These are phyloP conservation scores for Chelmon rostratus DNA, from an alignment of 2,797 vertebrate genomes.

Conservation along the genomic window DNA sequence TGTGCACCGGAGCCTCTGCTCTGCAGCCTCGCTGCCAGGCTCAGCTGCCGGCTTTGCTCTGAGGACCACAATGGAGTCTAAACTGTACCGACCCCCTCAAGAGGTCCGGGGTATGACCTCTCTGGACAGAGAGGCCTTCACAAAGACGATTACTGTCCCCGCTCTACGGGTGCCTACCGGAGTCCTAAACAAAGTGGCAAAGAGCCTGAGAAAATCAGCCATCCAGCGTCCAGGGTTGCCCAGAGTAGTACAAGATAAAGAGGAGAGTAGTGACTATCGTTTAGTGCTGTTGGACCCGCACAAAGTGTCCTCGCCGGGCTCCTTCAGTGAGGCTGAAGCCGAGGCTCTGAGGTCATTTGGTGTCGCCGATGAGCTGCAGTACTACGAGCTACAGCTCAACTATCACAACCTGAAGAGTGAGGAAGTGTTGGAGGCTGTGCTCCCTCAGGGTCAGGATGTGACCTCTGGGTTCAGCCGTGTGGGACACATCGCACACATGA, in stretches of 20 bases:
- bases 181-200: slow-evolving; percentile 85
- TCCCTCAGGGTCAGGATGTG: slow-evolving; percentile 94
- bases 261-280: slow-evolving; percentile 71
- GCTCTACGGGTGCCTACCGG: slow-evolving; percentile 89
- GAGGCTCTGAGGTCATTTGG: slow-evolving; percentile 84
- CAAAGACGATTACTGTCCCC: slow-evolving; percentile 89
- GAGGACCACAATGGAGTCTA: slow-evolving; percentile 77
- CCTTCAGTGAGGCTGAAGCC: slow-evolving; percentile 86
- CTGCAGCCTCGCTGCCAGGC: slow-evolving; percentile 11
- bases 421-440: slow-evolving; percentile 94
- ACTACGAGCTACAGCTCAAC: slow-evolving; percentile 87
- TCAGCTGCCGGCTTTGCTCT: slow-evolving; percentile 25
- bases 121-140: slow-evolving; percentile 92
- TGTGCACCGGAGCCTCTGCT: slow-evolving; percentile 4
- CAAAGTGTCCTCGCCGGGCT: slow-evolving; percentile 79
- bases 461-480: slow-evolving; percentile 94
- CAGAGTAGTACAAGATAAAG: slow-evolving; percentile 88
- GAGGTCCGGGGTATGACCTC: slow-evolving; percentile 92
- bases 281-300: slow-evolving; percentile 92
- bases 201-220: slow-evolving; percentile 87
- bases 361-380: slow-evolving; percentile 84
- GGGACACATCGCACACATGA: slow-evolving; percentile 97
- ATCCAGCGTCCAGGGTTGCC: slow-evolving; percentile 91
- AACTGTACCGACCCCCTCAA: slow-evolving; percentile 85
- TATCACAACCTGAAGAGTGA: slow-evolving; percentile 95